These are phyloP conservation scores for Megalurothrips usitatus DNA, from an alignment of 2,888 invertebrate species.

Conservation along the genomic window DNA sequence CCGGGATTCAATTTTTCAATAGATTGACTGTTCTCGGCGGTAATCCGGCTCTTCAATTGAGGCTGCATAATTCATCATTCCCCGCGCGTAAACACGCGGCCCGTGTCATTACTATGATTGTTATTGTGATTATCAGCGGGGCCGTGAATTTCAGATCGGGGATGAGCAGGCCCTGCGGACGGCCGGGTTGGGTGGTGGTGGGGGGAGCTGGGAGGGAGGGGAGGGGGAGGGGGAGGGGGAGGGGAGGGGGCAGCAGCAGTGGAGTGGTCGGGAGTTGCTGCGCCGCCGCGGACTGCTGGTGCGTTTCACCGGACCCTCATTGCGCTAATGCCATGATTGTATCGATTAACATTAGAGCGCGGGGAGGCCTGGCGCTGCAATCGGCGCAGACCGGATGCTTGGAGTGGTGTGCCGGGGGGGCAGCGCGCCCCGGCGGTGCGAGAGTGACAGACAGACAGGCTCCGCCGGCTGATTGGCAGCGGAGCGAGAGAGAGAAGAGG, in stretches of 20 bases:
- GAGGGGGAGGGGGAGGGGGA: background rate
- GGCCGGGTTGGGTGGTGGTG: too few species aligned
- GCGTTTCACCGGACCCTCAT: background rate
- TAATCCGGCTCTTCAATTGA: background rate
- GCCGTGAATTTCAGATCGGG: too few species aligned
- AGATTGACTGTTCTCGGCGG: background rate
- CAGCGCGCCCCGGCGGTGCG: background rate
- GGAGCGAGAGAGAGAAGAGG: too few species aligned
- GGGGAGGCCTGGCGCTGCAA: background rate
- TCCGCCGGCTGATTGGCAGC: too few species aligned
- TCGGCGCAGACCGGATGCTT: too few species aligned
- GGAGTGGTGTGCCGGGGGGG: too few species aligned
- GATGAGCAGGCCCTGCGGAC: too few species aligned
- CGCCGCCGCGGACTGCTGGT: background rate
- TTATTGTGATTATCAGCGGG: background rate
- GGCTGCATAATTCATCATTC: background rate
- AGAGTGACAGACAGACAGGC: too few species aligned
- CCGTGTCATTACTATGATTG: too few species aligned
- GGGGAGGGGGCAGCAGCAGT: background rate
- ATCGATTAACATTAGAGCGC: background rate
- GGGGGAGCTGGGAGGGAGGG: too few species aligned
- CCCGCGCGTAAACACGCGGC: background rate
- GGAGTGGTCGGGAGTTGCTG: background rate
- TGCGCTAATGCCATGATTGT: constrained; percentile 9
- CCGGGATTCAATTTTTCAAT: too few species aligned